Conservation (phyloP, 2,888 invertebrate species). For the Sesia apiformis region DNA sequence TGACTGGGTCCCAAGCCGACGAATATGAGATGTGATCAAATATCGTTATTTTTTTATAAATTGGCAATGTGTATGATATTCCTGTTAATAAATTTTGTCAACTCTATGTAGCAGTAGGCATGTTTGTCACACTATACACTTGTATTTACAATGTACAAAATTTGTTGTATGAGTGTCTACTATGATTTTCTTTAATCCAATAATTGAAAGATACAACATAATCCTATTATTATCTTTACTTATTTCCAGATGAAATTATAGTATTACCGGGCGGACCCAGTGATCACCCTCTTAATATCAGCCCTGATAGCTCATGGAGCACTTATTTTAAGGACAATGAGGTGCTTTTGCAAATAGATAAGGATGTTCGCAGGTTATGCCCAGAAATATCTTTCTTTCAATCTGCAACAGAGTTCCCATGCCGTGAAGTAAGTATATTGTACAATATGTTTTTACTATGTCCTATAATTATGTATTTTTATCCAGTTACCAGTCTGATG, state of each 20-base stretch:
- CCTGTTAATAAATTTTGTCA: too few relatives aligned
- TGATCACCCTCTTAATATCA: constrained; percentile 96
- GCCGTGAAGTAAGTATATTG: constrained; percentile 72
- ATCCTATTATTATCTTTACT: too few relatives aligned
- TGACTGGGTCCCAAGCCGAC: too few relatives aligned
- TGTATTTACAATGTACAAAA: too few relatives aligned
- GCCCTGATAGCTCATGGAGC: constrained; percentile 96
- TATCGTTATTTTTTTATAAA: too few relatives aligned
- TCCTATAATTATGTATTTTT: too few relatives aligned
- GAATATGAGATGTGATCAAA: too few relatives aligned
- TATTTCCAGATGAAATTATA: constrained; percentile 85
- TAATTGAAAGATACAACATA: not conserved
- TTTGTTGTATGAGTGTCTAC: not conserved
- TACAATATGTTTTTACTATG: too few relatives aligned
- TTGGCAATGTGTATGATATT: too few relatives aligned
- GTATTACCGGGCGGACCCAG: constrained; percentile 85
- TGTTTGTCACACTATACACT: too few relatives aligned
- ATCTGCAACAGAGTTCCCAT: constrained; percentile 91
- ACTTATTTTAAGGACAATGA: constrained; percentile 98
- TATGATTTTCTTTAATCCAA: not conserved
- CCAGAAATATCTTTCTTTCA: constrained; percentile 99
- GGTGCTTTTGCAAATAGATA: constrained; percentile 97
- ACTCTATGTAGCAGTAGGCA: too few relatives aligned
- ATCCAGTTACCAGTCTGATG: too few relatives aligned
- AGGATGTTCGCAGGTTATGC: constrained; percentile 94